These are phyloP conservation scores for Hypercompe scribonia DNA, from an alignment of 2,888 invertebrate species.

Conservation along the genomic window DNA sequence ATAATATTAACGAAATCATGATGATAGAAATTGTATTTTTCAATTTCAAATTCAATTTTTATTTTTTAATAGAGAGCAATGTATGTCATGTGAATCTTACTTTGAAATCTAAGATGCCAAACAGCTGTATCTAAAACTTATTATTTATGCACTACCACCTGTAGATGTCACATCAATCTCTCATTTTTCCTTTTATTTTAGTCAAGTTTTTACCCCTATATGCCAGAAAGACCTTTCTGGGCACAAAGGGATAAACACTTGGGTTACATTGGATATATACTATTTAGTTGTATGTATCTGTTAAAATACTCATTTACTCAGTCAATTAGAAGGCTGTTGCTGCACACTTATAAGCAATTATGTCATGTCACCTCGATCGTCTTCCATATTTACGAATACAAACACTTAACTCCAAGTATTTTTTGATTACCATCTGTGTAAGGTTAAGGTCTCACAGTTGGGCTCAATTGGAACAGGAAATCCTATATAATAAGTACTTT, in stretches of 20 bases:
- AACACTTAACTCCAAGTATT: background rate
- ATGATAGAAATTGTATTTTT: background rate
- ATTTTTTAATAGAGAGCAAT: too few species aligned
- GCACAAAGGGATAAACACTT: too few species aligned
- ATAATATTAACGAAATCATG: background rate
- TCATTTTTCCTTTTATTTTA: too few species aligned
- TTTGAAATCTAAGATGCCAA: background rate
- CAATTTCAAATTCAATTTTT: too few species aligned
- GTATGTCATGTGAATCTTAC: too few species aligned
- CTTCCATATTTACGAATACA: background rate
- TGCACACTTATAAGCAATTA: background rate
- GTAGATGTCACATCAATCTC: too few species aligned
- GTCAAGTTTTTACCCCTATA: too few species aligned
- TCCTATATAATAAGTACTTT: background rate
- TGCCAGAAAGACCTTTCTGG: too few species aligned
- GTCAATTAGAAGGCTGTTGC: background rate
- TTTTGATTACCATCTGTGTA: background rate
- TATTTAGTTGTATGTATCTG: background rate
- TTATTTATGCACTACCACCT: too few species aligned
- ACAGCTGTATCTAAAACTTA: background rate
- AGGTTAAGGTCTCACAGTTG: background rate
- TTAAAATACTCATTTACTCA: background rate
- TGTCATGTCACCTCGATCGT: background rate
- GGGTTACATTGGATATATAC: too few species aligned
- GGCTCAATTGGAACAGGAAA: background rate